Evolutionary conservation across 2,797 vertebrate genomes (phyloP), one percentile per base, ranked within the genome.

Genomic region (Onychomys arenicola): DNA sequence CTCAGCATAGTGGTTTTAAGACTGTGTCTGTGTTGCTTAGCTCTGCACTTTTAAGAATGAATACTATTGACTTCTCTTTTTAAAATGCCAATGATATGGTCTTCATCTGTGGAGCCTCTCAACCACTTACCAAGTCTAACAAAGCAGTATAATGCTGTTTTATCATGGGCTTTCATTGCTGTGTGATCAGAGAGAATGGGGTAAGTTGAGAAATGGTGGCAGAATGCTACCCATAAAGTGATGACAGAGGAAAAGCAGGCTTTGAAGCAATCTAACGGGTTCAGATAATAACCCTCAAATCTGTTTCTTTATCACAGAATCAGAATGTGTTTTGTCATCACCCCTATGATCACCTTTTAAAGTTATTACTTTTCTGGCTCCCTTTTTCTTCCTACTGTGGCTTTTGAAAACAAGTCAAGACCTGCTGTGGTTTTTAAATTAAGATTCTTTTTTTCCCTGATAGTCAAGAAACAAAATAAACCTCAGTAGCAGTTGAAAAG

Each of bases 391-490:
- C 21, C 29, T 94, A 23, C 6, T 90, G 25, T 88, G 49, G 16
- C 10, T 75, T 92, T 86, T 93, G 52, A 83, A 89, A 19, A 71
- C 76, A 77, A 63, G 10, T 4, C 16, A 96, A 57, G 25, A 55
- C 8, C 11, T 16, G 85, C 88, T 93, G 43, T 80, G 17, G 3
- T 63, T 96, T 96, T 92, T 77, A 93, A 95, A 90, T 86, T 92
- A 86, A 96, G 34, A 93, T 90, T 40, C 25, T 59, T 40, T n/a
- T 59, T 25, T 4, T 12, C 0, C 52, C 69, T 55, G 78, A 91
- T 93, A 97, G 16, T 21, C 81, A 94, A 29, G 23, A 73, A 25
- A 88, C 63, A 90, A 95, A 91, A 82, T 85, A 94, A 93, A 78
- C 16, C 37, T 55, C 83, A 32, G 21, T 23, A 4, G 52, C 85